Evolutionary conservation across 2,888 invertebrate species (phyloP).

Genomic region (Drosophila anomalata): DNA sequence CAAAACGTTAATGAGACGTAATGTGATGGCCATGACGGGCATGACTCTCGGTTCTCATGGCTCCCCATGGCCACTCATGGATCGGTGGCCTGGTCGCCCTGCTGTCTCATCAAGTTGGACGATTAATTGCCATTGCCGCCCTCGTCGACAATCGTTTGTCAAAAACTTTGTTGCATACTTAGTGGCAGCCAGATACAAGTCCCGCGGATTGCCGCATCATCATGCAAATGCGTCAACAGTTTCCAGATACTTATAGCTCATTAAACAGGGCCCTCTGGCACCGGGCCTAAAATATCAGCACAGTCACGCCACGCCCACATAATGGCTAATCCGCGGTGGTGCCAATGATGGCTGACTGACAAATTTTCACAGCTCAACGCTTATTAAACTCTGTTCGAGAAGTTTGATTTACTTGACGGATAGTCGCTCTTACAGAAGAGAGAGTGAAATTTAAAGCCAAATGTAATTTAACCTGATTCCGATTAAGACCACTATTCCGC

Average conservation of each 20-base stretch:
- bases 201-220: slow-evolving; percentile 34
- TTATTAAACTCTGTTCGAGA: slow-evolving; percentile 54
- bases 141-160: slow-evolving; percentile 61
- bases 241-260: slow-evolving; percentile 75
- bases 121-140: slow-evolving; percentile 71
- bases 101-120: slow-evolving; percentile 57
- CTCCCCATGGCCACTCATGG: slow-evolving; percentile 22
- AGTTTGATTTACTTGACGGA: slow-evolving; percentile 20
- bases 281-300: slow-evolving; percentile 28
- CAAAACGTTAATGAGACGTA: slow-evolving; percentile 72
- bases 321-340: slow-evolving; percentile 21
- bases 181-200: slow-evolving; percentile 42
- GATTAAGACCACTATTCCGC: not conserved
- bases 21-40: slow-evolving; percentile 70
- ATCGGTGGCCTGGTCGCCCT: not conserved
- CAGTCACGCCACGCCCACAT: slow-evolving; percentile 70
- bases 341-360: slow-evolving; percentile 51
- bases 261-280: slow-evolving; percentile 55
- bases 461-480: not conserved
- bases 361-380: slow-evolving; percentile 55
- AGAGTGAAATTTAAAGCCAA: not conserved
- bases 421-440: not conserved
- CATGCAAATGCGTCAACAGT: slow-evolving; percentile 38
- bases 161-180: slow-evolving; percentile 73
- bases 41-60: slow-evolving; percentile 19